These are phyloP conservation scores for Leptoteleia sp. DNA, from an alignment of 1,140 invertebrate species.

Conservation along the genomic window DNA sequence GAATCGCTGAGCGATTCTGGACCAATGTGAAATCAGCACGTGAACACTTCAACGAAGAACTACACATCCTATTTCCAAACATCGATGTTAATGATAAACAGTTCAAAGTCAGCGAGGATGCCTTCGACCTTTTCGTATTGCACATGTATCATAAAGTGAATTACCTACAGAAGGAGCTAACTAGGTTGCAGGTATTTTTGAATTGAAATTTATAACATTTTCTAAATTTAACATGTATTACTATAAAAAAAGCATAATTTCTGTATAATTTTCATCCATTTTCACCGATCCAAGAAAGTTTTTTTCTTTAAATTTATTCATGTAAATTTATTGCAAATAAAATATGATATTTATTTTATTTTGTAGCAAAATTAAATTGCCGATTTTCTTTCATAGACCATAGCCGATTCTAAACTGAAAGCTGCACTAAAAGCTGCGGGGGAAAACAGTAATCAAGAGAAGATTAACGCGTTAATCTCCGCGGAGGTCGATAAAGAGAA, in stretches of 20 bases:
- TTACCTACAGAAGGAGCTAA: constrained; percentile 87
- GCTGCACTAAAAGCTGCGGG: constrained; percentile 83
- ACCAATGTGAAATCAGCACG: constrained; percentile 85
- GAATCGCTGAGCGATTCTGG: constrained; percentile 87
- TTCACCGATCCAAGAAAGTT: no score
- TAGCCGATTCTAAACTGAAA: constrained; percentile 84
- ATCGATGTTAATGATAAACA: constrained; percentile 85
- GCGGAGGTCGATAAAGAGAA: constrained; percentile 74
- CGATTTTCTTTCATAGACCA: constrained; percentile 78
- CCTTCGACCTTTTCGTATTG: constrained; percentile 86
- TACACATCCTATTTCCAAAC: constrained; percentile 87
- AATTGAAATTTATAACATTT: no score
- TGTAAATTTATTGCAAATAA: no score
- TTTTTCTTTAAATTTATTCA: no score
- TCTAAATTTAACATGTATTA: no score
- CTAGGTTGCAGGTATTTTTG: constrained; percentile 83
- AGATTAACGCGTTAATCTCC: constrained; percentile 71
- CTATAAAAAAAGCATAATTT: no score
- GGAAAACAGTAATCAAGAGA: constrained; percentile 75
- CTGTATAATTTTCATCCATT: no score
- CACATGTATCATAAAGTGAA: constrained; percentile 85
- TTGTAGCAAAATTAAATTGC: neutral
- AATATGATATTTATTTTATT: neutral
- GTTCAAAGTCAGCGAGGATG: constrained; percentile 83
- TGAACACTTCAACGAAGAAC: constrained; percentile 86